Percentiles rank a stretch among this genome's conserved stretches.
phyloP scores from a whole-genome alignment of 2,113 vertebrate genomes.

The Geococcyx californianus region DNA sequence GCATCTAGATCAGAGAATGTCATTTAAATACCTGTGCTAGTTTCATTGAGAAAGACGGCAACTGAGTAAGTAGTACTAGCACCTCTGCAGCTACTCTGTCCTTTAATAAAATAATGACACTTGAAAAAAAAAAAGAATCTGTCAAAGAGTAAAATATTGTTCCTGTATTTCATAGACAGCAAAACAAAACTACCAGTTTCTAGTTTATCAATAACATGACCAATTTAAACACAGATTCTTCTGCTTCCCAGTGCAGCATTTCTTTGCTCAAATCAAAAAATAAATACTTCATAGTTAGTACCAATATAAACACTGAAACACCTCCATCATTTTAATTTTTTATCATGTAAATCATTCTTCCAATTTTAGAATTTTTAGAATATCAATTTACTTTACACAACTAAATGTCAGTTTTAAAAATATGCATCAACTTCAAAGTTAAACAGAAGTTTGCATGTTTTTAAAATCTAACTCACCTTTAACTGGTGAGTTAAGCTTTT shows the following conservation, averaged over 20 bases:
- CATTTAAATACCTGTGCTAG: not conserved
- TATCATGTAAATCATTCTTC: not conserved
- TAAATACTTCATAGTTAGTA: not conserved
- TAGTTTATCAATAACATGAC: not conserved
- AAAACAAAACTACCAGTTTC: not conserved
- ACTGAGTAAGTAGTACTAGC: not conserved
- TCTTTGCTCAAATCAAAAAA: not conserved
- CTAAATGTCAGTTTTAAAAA: not conserved
- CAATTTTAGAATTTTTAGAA: not conserved
- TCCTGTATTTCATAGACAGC: not conserved
- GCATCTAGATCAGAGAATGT: not conserved
- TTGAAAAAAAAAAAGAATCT: not conserved
- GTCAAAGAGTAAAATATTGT: not conserved
- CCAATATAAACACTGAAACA: not conserved
- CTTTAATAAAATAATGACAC: not conserved
- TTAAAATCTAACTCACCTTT: conserved; percentile 71
- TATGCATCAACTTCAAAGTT: not conserved
- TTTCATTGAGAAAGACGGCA: not conserved
- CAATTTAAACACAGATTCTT: not conserved
- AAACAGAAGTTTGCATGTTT: not conserved
- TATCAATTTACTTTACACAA: not conserved
- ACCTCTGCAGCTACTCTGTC: too few relatives aligned
- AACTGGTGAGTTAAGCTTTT: conserved; percentile 73
- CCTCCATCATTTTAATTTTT: not conserved
- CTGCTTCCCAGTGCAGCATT: not conserved